Evolutionary conservation across 2,113 vertebrate species (phyloP).

Genomic region (Tachysurus vachellii): DNA sequence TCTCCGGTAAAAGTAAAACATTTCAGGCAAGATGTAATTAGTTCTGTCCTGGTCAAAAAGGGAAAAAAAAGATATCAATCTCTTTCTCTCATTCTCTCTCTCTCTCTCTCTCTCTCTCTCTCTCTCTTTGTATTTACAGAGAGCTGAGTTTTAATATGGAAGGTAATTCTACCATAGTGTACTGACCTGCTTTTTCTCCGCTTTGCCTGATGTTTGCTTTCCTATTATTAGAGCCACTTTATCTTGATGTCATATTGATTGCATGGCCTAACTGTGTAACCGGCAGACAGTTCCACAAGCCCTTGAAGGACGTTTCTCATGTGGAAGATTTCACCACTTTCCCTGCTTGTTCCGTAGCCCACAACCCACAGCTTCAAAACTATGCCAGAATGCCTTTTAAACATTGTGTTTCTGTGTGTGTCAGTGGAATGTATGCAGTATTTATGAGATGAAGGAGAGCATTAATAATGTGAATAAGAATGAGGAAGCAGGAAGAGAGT

Average conservation of each 20-base stretch:
- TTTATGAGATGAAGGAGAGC: conserved; percentile 21
- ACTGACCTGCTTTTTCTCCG: conserved; percentile 43
- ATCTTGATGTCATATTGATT: conserved; percentile 57
- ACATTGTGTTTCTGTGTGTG: conserved; percentile 6
- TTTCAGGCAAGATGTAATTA: not conserved
- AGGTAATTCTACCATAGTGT: conserved; percentile 20
- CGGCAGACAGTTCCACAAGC: conserved; percentile 40
- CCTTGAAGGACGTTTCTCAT: conserved; percentile 40
- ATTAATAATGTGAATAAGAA: conserved; percentile 24
- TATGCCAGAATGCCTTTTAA: not conserved
- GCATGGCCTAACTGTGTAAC: conserved; percentile 40
- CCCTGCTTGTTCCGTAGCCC: not conserved
- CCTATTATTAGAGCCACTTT: conserved; percentile 53
- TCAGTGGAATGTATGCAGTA: not conserved
- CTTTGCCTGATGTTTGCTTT: conserved; percentile 38
- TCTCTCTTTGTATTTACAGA: not conserved
- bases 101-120: too few species aligned
- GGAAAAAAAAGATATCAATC: not conserved
- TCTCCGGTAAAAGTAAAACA: not conserved
- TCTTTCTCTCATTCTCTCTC: too few species aligned
- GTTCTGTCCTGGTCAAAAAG: not conserved
- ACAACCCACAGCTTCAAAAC: conserved; percentile 5
- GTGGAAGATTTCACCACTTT: conserved; percentile 24
- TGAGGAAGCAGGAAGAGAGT: not conserved
- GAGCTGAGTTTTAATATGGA: conserved; percentile 14